phyloP scores from a whole-genome alignment of 2,113 vertebrate genomes.

The Sceloporus tristichus region DNA sequence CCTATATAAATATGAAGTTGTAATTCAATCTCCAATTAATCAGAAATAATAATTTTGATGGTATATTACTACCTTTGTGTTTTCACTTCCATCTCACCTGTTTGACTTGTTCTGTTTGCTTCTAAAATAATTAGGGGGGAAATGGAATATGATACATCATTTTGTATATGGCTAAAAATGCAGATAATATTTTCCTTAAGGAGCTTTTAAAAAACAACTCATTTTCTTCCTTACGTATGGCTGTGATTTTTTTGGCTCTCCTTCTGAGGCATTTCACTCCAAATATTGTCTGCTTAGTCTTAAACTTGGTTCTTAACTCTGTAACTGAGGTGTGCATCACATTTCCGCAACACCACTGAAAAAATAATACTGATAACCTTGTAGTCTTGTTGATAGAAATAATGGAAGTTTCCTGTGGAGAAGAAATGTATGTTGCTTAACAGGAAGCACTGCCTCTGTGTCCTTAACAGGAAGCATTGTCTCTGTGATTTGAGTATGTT shows the following conservation, averaged over 20 bases:
- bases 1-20: not conserved
- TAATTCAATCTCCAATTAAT: not conserved
- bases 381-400: not conserved
- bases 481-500: not conserved
- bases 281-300: constrained; percentile 7
- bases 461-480: not conserved
- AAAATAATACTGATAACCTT: constrained; percentile 17
- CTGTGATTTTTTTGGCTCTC: rapidly evolving
- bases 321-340: not conserved
- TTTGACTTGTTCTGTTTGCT: constrained; percentile 4
- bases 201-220: not conserved
- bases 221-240: rapidly evolving
- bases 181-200: not conserved
- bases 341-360: not conserved
- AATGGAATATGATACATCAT: not conserved
- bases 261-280: not conserved
- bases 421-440: not conserved
- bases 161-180: not conserved
- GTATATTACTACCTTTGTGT: not conserved
- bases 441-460: not conserved
- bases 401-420: not conserved
- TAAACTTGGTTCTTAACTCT: not conserved
- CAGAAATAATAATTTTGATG: not conserved
- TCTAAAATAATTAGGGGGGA: not conserved
- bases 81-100: not conserved